These are phyloP conservation scores for Daktulosphaira vitifoliae DNA, from an alignment of 1,140 invertebrate species.

Conservation along the genomic window DNA sequence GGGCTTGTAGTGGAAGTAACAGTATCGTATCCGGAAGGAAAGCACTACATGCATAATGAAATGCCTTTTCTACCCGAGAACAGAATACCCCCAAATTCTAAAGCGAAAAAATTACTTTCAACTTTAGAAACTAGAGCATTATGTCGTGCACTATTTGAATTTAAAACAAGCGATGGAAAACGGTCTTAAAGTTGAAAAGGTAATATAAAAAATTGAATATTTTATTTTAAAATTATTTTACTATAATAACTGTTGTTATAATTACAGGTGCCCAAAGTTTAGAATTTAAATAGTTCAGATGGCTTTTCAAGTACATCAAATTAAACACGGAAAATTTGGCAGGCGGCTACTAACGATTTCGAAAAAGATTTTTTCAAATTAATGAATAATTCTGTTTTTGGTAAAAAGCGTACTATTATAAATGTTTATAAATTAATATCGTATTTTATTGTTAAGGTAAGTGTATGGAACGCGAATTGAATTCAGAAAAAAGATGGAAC, in stretches of 20 bases:
- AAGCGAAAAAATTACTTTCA: conserved; percentile 39
- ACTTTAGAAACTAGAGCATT: conserved; percentile 43
- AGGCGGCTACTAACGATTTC: conserved; percentile 40
- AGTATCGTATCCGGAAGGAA: not conserved
- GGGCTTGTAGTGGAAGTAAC: not conserved
- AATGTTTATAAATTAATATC: not conserved
- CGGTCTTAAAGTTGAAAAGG: conserved; percentile 46
- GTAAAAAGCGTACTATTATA: not conserved
- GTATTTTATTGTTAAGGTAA: not conserved
- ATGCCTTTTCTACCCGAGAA: conserved; percentile 43
- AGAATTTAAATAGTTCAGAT: conserved; percentile 41
- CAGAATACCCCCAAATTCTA: conserved; percentile 34
- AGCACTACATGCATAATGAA: conserved; percentile 42
- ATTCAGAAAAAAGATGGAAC: conserved; percentile 40
- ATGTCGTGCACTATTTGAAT: conserved; percentile 47
- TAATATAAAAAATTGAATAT: conserved; percentile 39
- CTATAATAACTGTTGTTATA: not conserved
- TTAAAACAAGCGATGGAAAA: conserved; percentile 46
- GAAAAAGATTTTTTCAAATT: conserved; percentile 43
- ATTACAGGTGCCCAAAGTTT: conserved; percentile 41
- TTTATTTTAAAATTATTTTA: too few relatives aligned
- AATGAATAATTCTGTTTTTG: conserved; percentile 41
- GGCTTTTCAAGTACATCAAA: conserved; percentile 41
- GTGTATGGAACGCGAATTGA: not conserved
- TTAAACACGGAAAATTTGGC: conserved; percentile 37